phyloP scores from a whole-genome alignment of 2,113 vertebrate genomes.

The Paradoxurus hermaphroditus region DNA sequence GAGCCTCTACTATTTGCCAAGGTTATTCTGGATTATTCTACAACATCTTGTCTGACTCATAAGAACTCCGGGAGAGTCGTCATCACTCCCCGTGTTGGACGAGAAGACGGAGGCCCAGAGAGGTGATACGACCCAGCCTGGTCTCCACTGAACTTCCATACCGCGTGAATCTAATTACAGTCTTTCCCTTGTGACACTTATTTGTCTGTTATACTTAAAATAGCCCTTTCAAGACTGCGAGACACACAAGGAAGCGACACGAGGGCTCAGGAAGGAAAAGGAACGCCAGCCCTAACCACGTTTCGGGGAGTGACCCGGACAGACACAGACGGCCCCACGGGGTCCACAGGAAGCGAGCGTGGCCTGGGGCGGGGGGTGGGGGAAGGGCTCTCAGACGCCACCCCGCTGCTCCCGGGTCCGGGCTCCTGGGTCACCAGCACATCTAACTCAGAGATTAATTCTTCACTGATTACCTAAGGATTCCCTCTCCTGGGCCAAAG shows the following conservation, averaged over 20 bases:
- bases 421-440: not conserved
- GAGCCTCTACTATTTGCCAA: not conserved
- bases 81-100: not conserved
- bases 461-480: not conserved
- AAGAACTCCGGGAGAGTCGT: not conserved
- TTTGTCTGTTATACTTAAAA: constrained; percentile 63
- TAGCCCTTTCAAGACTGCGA: constrained; percentile 27
- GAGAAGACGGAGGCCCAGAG: not conserved
- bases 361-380: not conserved
- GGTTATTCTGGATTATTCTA: not conserved
- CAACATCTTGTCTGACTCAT: not conserved
- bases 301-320: not conserved
- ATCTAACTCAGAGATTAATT: not conserved
- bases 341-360: not conserved
- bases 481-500: not conserved
- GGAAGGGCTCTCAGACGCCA: not conserved
- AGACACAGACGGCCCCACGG: not conserved
- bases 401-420: not conserved
- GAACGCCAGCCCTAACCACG: not conserved
- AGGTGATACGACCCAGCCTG: not conserved
- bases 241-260: constrained; percentile 34
- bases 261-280: constrained; percentile 62
- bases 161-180: constrained; percentile 26
- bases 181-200: constrained; percentile 47
- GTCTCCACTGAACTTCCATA: not conserved